These are phyloP conservation scores for Sterna hirundo DNA, from an alignment of 2,113 vertebrate genomes.

Conservation along the genomic window DNA sequence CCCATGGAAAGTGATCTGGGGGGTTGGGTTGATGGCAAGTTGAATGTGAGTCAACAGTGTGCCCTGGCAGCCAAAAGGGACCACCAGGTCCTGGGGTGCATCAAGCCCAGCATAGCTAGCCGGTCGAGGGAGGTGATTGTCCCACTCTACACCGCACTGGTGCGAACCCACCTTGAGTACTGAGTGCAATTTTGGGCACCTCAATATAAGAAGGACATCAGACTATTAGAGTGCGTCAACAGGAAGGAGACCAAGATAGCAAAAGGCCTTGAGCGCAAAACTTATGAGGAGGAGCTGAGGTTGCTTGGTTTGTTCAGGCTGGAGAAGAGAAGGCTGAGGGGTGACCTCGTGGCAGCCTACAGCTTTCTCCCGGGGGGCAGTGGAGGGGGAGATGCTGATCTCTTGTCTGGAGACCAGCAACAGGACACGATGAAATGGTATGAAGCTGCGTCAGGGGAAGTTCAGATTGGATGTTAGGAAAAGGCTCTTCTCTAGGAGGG, in stretches of 20 bases:
- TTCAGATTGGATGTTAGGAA: neutral
- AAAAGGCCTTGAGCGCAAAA: too few species aligned
- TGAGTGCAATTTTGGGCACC: too few species aligned
- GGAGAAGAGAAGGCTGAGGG: neutral
- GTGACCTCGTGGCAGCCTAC: neutral
- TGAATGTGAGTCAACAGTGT: neutral
- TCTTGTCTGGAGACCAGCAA: neutral
- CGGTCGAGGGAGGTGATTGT: fast-evolving
- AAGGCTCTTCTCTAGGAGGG: neutral
- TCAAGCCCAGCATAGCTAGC: neutral
- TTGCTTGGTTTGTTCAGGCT: neutral
- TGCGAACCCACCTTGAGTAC: fast-evolving
- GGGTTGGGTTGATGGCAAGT: neutral
- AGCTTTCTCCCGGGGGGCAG: neutral
- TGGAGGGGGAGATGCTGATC: neutral
- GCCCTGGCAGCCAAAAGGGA: neutral
- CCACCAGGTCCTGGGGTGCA: too few species aligned
- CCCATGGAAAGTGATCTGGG: neutral
- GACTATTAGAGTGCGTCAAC: too few species aligned
- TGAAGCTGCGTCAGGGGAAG: neutral
- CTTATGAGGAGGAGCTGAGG: neutral
- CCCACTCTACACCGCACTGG: neutral
- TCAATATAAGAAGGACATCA: too few species aligned
- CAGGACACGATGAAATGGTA: neutral
- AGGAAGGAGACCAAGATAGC: too few species aligned